Base-by-base conservation (phyloP, 2,888 invertebrate genomes). In the Xestia c-nigrum region DNA sequence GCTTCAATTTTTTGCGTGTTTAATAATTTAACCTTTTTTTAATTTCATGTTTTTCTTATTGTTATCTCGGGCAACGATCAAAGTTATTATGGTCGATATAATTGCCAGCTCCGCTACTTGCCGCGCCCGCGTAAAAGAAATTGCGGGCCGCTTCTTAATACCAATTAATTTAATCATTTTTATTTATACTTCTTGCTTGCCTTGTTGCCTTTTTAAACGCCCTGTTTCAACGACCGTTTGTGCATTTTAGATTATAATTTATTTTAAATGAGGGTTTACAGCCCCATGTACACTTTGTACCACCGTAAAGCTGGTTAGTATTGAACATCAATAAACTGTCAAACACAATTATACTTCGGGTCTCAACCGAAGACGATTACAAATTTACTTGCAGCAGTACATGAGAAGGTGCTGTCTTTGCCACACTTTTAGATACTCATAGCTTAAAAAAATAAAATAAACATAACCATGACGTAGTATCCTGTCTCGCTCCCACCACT, bases 151-250 rank as follows among this genome's bases (percentile, higher is more conserved):
- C 81, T 85, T 85, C 83, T 72, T 80, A 76, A 79, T 84, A 83
- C 83, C 89, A 89, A 90, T 88, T 90, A 89, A 84, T 86, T 88
- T 88, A 83, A 80, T 86, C 80, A 89, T 85, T 89, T 87, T 85
- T 85, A 81, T 84, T 80, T 78, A 81, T 76, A 83, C 75, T 74
- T 81, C 77, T 81, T 76, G 78, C 40, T 74, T 80, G 80, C 76
- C 69, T 86, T 81, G 80, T 70, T 71, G 79, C 71, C 73, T 76
- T 87, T 78, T 80, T 77, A 72, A 78, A 69, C 38, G 61, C 52
- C 43, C 61, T 72, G 46, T 78, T 76, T 31, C 63, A 79, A 57
- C 50, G 43, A 64, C 40, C 19, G 47, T 65, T 70, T 76, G 52
- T 75, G 61, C 7, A 19, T 9, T 65, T n/a, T 12, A 16, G 21